These are phyloP conservation scores for Florisuga fusca DNA, from an alignment of 2,797 vertebrate genomes.

Conservation along the genomic window DNA sequence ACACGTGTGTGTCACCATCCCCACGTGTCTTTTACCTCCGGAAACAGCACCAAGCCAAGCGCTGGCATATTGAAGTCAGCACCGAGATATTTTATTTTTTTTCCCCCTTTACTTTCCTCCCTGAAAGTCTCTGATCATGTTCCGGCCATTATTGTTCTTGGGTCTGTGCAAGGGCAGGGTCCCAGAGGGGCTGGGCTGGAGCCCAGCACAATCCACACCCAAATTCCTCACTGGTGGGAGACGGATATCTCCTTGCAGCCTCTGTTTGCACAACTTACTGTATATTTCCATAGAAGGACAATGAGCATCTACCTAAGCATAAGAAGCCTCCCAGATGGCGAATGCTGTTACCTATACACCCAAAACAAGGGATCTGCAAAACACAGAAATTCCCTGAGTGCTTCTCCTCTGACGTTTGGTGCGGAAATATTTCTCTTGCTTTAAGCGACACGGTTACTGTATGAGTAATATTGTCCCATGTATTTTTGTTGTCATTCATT, in stretches of 20 bases:
- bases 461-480: constrained; percentile 36
- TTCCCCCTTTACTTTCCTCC: not conserved
- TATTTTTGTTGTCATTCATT: constrained; percentile 54
- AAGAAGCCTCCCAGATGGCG: constrained; percentile 4
- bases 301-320: not conserved
- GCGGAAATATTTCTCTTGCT: not conserved
- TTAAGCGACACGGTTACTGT: constrained; percentile 43
- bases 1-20: accelerated
- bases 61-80: accelerated
- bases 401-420: constrained; percentile 64
- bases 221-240: constrained; percentile 69
- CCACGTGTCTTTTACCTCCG: not conserved
- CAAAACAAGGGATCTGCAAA: constrained; percentile 40
- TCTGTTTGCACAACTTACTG: constrained; percentile 56
- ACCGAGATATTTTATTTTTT: not conserved
- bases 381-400: constrained; percentile 69
- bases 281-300: constrained; percentile 69
- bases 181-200: constrained; percentile 31
- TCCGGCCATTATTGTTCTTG: not conserved
- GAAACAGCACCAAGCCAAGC: accelerated
- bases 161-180: not conserved
- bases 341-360: not conserved
- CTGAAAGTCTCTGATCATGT: not conserved
- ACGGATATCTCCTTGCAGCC: constrained; percentile 30
- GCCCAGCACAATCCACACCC: constrained; percentile 55